Evolutionary conservation across 1,140 invertebrate species (phyloP).

Genomic region (Drosophila pectinifera): DNA sequence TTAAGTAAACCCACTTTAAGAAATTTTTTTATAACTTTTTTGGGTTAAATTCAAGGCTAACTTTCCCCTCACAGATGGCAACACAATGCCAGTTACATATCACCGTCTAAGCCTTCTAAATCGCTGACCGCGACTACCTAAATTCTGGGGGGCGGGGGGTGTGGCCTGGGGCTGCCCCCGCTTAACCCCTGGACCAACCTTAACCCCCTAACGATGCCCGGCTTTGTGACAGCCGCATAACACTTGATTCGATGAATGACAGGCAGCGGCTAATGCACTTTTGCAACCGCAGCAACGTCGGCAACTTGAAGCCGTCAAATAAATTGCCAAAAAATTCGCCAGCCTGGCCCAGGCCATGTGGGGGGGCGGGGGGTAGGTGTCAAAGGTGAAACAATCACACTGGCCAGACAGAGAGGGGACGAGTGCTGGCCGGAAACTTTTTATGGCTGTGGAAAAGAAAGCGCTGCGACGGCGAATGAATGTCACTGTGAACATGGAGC

Average conservation of each 20-base stretch:
- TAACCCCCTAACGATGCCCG: neutral
- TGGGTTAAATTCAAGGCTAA: neutral
- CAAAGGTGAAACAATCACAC: conserved; percentile 67
- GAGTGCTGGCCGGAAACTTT: conserved; percentile 58
- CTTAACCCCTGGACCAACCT: conserved; percentile 11
- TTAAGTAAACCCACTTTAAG: too few relatives aligned
- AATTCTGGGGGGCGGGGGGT: neutral
- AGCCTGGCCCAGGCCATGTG: neutral
- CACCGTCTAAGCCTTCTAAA: conserved; percentile 11
- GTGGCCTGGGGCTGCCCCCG: neutral
- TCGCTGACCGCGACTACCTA: conserved; percentile 4
- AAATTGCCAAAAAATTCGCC: conserved; percentile 72
- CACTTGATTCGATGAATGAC: conserved; percentile 67
- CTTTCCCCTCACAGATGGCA: too few relatives aligned
- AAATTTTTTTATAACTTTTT: too few relatives aligned
- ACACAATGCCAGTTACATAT: conserved; percentile 5
- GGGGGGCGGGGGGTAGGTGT: neutral
- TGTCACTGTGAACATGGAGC: conserved; percentile 82
- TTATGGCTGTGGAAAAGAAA: conserved; percentile 74
- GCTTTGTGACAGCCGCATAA: conserved; percentile 39
- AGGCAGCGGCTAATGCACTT: conserved; percentile 80
- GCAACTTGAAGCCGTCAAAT: conserved; percentile 81
- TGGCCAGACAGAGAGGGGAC: conserved; percentile 57
- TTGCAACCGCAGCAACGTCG: conserved; percentile 80
- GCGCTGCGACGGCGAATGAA: conserved; percentile 78